Base-by-base conservation (phyloP, 2,888 invertebrate genomes). In the Sericinus montela region DNA sequence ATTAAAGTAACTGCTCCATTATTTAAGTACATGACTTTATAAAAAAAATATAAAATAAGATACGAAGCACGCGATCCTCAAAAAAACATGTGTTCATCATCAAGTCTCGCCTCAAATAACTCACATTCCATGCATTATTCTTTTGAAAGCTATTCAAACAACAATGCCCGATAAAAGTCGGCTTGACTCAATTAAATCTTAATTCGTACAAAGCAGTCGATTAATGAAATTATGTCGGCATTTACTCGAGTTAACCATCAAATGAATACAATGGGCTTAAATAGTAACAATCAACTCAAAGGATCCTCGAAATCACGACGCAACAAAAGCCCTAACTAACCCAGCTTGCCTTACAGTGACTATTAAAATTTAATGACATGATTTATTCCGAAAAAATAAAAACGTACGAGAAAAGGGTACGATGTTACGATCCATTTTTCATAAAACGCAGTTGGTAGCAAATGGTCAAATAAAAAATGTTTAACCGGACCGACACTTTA, bases 321-420 rank as follows among this genome's bases (percentile, higher is more conserved):
- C 77, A 86, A 87, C 86, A 86, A 88, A 86, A 70, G 85, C 69
- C 73, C 80, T 86, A 86, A 87, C 87, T 87, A 87, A 86, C 86
- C 68, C 80, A 65, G 65, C 66, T 65, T 67, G 72, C 75, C 74
- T 65, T 66, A 67, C 79, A 72, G 83, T 88, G 88, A 88, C 88
- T 88, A 87, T 88, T 87, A 88, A 87, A 86, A 82, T 86, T 86
- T 87, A 88, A 87, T 87, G 88, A 88, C 86, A 87, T 88, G 88
- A 88, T 88, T 86, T 88, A 88, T 87, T 77, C 76, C 69, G 68
- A 74, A 67, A 75, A 75, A 79, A 83, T 83, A 81, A 74, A 74
- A 51, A 61, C 53, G 69, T 67, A 77, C 72, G 73, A 80, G 81
- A 86, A 87, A 87, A 87, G 87, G 86, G 86, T 87, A 88, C 78